Evolutionary conservation across 2,797 vertebrate species (phyloP).

Genomic region (Urosaurus nigricauda): DNA sequence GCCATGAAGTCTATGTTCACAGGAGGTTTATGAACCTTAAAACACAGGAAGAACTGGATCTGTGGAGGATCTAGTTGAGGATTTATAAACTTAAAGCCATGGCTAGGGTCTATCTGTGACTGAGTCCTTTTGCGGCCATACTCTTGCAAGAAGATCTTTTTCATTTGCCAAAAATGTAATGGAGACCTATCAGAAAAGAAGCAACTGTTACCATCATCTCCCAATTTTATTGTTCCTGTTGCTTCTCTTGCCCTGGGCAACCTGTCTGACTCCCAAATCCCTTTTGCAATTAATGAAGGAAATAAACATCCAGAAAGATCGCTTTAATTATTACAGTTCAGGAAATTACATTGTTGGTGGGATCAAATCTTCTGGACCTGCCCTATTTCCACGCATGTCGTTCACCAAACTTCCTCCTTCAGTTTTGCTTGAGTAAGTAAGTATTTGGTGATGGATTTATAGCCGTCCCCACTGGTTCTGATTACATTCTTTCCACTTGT

Average conservation of each 20-base stretch:
- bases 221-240: background rate
- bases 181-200: background rate
- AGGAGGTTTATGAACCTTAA: background rate
- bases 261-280: background rate
- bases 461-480: no score
- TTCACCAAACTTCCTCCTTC: no score
- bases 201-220: background rate
- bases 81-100: background rate
- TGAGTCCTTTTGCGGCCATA: background rate
- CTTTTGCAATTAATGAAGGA: background rate
- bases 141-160: background rate
- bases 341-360: background rate
- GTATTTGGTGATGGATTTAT: no score
- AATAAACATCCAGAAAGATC: fast-evolving
- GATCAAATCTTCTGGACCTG: background rate
- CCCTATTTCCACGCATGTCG: no score
- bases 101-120: background rate
- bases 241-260: background rate
- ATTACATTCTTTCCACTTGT: no score
- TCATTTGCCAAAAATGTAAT: background rate
- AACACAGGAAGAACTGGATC: no score
- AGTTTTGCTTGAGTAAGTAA: no score
- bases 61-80: no score
- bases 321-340: background rate
- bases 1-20: background rate